These are phyloP conservation scores for Chalcis sispes DNA, from an alignment of 2,888 invertebrate genomes.

Conservation along the genomic window DNA sequence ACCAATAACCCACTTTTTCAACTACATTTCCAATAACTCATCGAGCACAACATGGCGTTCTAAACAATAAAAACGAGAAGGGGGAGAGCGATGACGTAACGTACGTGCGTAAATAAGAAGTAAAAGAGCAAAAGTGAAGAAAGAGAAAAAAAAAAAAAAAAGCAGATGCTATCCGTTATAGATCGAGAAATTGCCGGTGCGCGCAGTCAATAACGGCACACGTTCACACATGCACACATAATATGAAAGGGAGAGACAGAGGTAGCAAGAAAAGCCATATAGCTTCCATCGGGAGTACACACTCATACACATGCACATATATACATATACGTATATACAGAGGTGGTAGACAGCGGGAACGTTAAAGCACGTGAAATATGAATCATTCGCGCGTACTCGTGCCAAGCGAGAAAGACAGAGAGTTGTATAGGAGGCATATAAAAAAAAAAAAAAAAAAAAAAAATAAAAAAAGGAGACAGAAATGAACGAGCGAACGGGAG, in stretches of 20 bases:
- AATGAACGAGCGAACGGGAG: neutral
- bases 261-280: neutral
- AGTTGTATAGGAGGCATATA: neutral
- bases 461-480: constrained; percentile 9
- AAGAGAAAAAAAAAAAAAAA: constrained; percentile 9
- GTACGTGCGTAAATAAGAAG: neutral
- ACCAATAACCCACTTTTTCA: constrained; percentile 12
- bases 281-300: neutral
- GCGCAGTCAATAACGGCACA: constrained; percentile 23
- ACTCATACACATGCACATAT: neutral
- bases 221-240: neutral
- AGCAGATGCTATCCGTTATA: constrained; percentile 30
- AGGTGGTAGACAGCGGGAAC: too few species aligned
- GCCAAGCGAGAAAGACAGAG: constrained; percentile 13
- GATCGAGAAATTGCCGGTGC: constrained; percentile 37
- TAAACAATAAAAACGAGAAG: neutral
- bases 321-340: neutral
- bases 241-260: neutral
- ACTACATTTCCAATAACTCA: neutral
- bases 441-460: constrained; percentile 12
- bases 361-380: constrained; percentile 37
- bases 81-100: neutral
- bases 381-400: constrained; percentile 38
- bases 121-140: neutral
- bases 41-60: too few species aligned